Base-by-base conservation (phyloP, 2,113 vertebrate species). In the Anolis sagrei region DNA sequence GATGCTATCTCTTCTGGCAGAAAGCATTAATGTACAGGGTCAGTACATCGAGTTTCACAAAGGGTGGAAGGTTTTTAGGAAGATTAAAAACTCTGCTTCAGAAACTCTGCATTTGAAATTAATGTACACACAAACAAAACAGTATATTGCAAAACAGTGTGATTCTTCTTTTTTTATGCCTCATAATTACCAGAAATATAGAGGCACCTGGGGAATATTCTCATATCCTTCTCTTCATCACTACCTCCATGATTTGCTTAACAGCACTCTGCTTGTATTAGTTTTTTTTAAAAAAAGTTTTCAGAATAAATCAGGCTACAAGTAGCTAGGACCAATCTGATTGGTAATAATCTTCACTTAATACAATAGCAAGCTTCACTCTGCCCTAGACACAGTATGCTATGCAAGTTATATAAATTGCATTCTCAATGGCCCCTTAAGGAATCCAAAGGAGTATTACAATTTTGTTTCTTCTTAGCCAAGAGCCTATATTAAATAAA, bases 391-490 rank as follows among this genome's bases (percentile, higher is more conserved):
- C 21, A 44, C 5, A 80, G 69, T 48, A 34, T 74, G 8, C 29
- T 62, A 62, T 73, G 69, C 69, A 74, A 73, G 51, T 73, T 62
- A n/a, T 9, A 16, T 84, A 14, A 58, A 39, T 82, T 82, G 54
- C 73, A 27, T 82, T 75, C 77, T 70, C 54, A 72, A 29, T 39
- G 69, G 76, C 70, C 32, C 69, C 34, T 54, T 62, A 82, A 51
- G 21, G 1, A 78, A 78, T 89, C 85, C 79, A 81, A 77, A 32
- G 62, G 2, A 78, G 14, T 68, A 25, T 66, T 58, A n/a, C 18
- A 49, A 68, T 89, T 84, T 82, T 89, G 1, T 49, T 89, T 85
- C 39, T 14, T 87, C 27, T 82, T 87, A 19, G 74, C 89, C 82
- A 36, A 86, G 76, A 76, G 82, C 54, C 27, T 75, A 68, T 78